phyloP scores from a whole-genome alignment of 2,888 invertebrate species.

The Trypoxylon attenuatum region DNA sequence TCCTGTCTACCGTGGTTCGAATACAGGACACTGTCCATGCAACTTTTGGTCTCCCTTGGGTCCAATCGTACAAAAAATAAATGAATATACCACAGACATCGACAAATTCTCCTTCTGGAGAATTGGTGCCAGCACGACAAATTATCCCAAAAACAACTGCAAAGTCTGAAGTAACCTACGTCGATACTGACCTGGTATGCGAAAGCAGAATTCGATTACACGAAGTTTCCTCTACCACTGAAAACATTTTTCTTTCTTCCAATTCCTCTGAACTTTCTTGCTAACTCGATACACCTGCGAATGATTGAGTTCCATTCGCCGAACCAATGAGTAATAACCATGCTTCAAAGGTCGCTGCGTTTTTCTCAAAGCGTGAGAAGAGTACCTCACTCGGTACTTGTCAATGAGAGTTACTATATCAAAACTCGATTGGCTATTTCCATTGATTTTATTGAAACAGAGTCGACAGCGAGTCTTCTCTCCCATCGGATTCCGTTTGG shows the following conservation, averaged over 20 bases:
- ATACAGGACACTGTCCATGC: slow-evolving; percentile 15
- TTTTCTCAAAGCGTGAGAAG: no score
- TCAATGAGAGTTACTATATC: no score
- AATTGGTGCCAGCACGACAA: slow-evolving; percentile 51
- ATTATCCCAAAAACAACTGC: slow-evolving; percentile 42
- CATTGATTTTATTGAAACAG: no score
- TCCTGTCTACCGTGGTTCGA: slow-evolving; percentile 21
- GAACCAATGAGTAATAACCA: no score
- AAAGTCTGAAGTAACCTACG: slow-evolving; percentile 33
- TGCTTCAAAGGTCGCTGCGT: no score
- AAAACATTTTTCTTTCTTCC: not conserved
- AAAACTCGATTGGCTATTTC: no score
- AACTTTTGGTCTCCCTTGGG: not conserved
- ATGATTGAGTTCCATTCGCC: slow-evolving; percentile 15
- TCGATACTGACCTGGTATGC: slow-evolving; percentile 65
- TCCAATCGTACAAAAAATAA: slow-evolving; percentile 17
- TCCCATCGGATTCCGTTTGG: not conserved
- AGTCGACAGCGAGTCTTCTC: no score
- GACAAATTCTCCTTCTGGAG: slow-evolving; percentile 6
- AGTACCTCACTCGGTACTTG: no score
- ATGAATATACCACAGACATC: not conserved
- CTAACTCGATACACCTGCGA: slow-evolving; percentile 24
- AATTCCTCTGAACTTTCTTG: no score
- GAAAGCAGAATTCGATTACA: slow-evolving; percentile 59
- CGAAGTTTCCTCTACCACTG: slow-evolving; percentile 5